A percentile compares a stretch with the other conserved stretches of the same genome.
These are phyloP conservation scores for Megastigmus dorsalis DNA, from an alignment of 2,888 invertebrate genomes.

Conservation along the genomic window DNA sequence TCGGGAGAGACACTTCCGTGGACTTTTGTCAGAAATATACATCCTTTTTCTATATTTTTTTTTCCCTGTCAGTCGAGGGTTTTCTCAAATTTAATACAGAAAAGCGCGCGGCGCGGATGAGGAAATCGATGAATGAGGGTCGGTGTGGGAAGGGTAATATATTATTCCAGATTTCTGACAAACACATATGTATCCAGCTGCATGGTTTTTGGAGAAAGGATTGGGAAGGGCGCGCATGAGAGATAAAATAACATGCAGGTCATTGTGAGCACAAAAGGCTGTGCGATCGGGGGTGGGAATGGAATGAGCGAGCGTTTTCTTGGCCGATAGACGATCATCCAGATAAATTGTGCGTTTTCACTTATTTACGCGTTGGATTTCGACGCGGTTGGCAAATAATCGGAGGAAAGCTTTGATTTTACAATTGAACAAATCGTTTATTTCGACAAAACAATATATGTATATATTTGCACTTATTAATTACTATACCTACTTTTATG, in stretches of 20 bases:
- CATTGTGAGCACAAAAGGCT: background rate
- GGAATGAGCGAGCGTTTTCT: constrained; percentile 20
- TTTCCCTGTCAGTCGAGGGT: too few species aligned
- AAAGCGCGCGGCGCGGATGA: too few species aligned
- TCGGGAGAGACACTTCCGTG: constrained; percentile 36
- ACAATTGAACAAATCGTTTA: too few species aligned
- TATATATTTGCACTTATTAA: too few species aligned
- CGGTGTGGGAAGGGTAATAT: constrained; percentile 39
- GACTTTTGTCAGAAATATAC: constrained; percentile 51
- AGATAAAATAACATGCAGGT: constrained; percentile 23
- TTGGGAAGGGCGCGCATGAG: background rate
- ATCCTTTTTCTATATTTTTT: background rate
- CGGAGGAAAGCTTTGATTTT: too few species aligned
- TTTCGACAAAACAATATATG: too few species aligned
- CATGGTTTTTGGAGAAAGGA: constrained; percentile 6
- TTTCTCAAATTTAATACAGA: too few species aligned
- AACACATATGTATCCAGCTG: constrained; percentile 41
- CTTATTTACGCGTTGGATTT: too few species aligned
- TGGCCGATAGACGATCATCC: too few species aligned
- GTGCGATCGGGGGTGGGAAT: background rate
- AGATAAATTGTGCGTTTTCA: too few species aligned
- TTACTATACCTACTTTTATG: too few species aligned
- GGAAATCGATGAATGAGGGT: constrained; percentile 23
- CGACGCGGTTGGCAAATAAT: too few species aligned
- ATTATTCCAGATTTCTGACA: constrained; percentile 27